A percentile compares a stretch with the other conserved stretches of the same genome.
Evolutionary conservation across 1,140 invertebrate species (phyloP).

Genomic region (Drosophila kohkoa): DNA sequence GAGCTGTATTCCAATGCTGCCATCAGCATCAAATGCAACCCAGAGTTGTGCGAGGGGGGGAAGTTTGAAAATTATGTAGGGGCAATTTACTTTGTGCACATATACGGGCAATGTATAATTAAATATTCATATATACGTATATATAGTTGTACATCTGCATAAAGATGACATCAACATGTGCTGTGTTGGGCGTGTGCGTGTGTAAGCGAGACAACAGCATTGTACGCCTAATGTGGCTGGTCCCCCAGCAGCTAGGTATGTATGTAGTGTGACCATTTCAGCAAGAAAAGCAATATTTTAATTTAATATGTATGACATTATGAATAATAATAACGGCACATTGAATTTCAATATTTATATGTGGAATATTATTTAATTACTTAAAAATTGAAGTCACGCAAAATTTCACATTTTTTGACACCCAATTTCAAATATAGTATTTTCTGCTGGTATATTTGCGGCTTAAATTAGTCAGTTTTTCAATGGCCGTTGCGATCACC

Average conservation of each 20-base stretch:
- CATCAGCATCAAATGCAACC: slow-evolving; percentile 43
- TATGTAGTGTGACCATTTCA: background rate
- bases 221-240: background rate
- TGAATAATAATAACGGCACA: too few species aligned
- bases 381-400: too few species aligned
- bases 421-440: too few species aligned
- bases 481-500: too few species aligned
- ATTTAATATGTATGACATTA: too few species aligned
- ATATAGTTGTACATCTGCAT: slow-evolving; percentile 7
- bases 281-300: too few species aligned
- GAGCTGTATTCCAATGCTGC: slow-evolving; percentile 38
- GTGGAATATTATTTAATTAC: too few species aligned
- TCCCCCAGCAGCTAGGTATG: background rate
- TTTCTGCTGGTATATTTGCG: too few species aligned
- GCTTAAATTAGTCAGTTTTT: too few species aligned
- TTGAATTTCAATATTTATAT: too few species aligned
- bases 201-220: slow-evolving; percentile 21
- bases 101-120: background rate
- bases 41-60: background rate
- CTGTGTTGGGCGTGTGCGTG: slow-evolving; percentile 26
- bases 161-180: slow-evolving; percentile 37
- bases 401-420: too few species aligned
- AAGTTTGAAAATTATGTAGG: background rate
- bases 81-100: background rate
- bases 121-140: background rate